These are phyloP conservation scores for Crepidodera aurea DNA, from an alignment of 2,888 invertebrate species.

Conservation along the genomic window DNA sequence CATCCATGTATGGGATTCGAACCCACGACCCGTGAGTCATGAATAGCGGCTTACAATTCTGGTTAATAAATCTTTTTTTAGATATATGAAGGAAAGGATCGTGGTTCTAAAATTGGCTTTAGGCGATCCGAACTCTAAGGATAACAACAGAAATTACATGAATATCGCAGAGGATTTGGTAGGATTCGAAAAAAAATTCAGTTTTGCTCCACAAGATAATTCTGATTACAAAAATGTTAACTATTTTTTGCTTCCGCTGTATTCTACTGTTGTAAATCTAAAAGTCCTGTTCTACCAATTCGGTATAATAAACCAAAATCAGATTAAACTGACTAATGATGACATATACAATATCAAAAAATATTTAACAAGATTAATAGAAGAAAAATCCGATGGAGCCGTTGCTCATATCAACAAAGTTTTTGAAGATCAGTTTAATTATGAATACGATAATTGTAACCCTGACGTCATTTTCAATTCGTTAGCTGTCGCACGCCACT, in stretches of 20 bases:
- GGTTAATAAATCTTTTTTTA: too few species aligned
- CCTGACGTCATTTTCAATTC: too few species aligned
- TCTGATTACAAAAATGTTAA: neutral
- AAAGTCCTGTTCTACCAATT: slow-evolving; percentile 6
- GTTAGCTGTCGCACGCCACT: neutral
- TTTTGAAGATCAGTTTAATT: too few species aligned
- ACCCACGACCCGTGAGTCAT: too few species aligned
- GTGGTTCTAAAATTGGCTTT: too few species aligned
- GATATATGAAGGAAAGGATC: too few species aligned
- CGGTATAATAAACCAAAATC: neutral
- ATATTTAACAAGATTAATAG: too few species aligned
- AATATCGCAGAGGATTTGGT: slow-evolving; percentile 12
- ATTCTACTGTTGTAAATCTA: neutral
- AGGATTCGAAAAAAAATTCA: slow-evolving; percentile 12
- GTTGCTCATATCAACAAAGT: neutral
- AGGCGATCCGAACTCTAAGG: too few species aligned
- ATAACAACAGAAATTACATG: neutral
- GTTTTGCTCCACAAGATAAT: neutral
- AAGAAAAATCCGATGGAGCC: neutral
- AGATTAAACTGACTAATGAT: slow-evolving; percentile 1
- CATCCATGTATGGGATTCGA: too few species aligned
- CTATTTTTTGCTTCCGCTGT: slow-evolving; percentile 6
- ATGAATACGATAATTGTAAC: too few species aligned
- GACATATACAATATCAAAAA: too few species aligned
- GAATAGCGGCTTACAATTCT: too few species aligned